phyloP scores from a whole-genome alignment of 2,888 invertebrate species.

The Mechanitis mazaeus region DNA sequence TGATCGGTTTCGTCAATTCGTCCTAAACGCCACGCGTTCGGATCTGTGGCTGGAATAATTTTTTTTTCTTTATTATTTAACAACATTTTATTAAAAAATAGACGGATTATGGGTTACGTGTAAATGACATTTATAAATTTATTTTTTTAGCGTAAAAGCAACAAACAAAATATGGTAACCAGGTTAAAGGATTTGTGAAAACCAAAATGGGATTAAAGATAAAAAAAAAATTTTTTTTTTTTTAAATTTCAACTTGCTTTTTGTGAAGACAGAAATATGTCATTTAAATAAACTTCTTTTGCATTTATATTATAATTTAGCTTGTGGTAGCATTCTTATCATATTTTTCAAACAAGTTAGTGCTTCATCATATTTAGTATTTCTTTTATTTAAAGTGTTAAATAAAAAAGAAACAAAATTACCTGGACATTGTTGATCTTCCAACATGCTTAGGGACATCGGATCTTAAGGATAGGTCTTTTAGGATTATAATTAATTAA shows the following conservation, averaged over 20 bases:
- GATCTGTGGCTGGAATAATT: constrained; percentile 78
- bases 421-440: constrained; percentile 64
- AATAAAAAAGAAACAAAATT: constrained; percentile 55
- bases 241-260: constrained; percentile 32
- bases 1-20: constrained; percentile 88
- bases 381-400: not conserved
- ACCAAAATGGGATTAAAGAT: not conserved
- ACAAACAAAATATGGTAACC: not conserved
- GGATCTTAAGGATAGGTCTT: constrained; percentile 46
- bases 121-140: not conserved
- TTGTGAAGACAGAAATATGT: constrained; percentile 17
- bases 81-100: not conserved
- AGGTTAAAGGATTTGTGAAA: not conserved
- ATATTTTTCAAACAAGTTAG: not conserved
- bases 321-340: constrained; percentile 4
- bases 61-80: not conserved
- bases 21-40: constrained; percentile 87
- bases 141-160: not conserved
- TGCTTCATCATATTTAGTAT: not conserved
- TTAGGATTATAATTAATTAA: constrained; percentile 37
- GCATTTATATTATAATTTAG: constrained; percentile 1
- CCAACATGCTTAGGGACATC: constrained; percentile 63
- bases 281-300: not conserved
- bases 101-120: not conserved
- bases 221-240: not conserved